Percentiles rank a stretch among this genome's conserved stretches.
Conservation (phyloP, 2,797 vertebrate species). For the Eupleurogrammus muticus region DNA sequence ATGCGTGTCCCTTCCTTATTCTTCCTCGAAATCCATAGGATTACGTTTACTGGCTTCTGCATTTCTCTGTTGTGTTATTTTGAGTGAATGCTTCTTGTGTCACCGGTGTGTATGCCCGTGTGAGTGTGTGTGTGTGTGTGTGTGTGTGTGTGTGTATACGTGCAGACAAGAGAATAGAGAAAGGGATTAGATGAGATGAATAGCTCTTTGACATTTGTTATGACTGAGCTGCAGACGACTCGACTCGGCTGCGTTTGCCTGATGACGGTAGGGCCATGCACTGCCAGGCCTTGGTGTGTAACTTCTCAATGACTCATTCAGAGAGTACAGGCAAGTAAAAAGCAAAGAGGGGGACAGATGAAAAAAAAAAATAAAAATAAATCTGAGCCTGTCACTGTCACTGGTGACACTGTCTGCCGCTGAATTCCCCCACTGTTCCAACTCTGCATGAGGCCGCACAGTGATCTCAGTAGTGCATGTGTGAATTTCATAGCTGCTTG, state of each 20-base stretch:
- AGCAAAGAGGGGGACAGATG: conserved; percentile 29
- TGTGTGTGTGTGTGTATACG: conserved; percentile 1
- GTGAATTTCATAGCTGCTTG: conserved; percentile 4
- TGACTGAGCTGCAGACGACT: conserved; percentile 61
- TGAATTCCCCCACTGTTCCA: conserved; percentile 75
- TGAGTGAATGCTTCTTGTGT: conserved; percentile 41
- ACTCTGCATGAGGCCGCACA: conserved; percentile 47
- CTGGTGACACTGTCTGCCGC: conserved; percentile 54
- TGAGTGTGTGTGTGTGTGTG: conserved; percentile 4
- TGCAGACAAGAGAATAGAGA: conserved; percentile 38
- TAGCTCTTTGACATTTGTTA: conserved; percentile 74
- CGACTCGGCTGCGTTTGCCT: conserved; percentile 36
- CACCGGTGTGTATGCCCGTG: conserved; percentile 8
- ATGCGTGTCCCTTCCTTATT: conserved; percentile 16
- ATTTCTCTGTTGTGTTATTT: conserved; percentile 29
- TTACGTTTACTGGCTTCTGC: conserved; percentile 29
- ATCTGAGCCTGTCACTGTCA: conserved; percentile 58
- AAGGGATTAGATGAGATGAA: conserved; percentile 69
- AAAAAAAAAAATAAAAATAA: conserved; percentile 24
- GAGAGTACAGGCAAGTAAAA: conserved; percentile 56
- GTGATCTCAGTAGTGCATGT: conserved; percentile 50
- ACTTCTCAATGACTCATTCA: conserved; percentile 78
- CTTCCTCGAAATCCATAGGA: conserved; percentile 20
- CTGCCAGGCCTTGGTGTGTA: conserved; percentile 60
- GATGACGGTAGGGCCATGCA: conserved; percentile 60